Evolutionary conservation across 2,888 invertebrate species (phyloP), one percentile per base, ranked within the genome.

Genomic region (Acanthacorydalis orientalis): DNA sequence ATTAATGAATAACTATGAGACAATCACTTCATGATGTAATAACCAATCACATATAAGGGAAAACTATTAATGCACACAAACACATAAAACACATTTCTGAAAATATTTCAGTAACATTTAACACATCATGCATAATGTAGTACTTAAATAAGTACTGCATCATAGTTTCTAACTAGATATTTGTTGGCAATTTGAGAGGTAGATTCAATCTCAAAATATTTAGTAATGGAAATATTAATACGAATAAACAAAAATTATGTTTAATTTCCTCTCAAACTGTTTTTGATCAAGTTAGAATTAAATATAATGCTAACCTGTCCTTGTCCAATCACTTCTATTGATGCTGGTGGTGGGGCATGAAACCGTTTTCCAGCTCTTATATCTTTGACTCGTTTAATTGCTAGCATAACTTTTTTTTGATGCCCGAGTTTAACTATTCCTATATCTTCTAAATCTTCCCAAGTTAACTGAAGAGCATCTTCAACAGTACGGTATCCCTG

Each of bases 371-470:
- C 91, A 45, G 87, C 84, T 56, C 85, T 78, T 50, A 91, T 87
- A 63, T 93, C 90, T 68, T 95, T 93, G 47, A 97, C 83, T 64
- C 95, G 78, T 67, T 96, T 96, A 57, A 97, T 92, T 51, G 97
- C 97, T 61, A 98, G 73, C 61, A 93, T 78, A 56, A 98, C 85
- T 72, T 96, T 92, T 76, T 98, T 98, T 70, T 98, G 96, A 65
- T 98, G 98, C 34, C 98, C 98, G 60, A 90, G 69, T 60, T 88
- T 82, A 23, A 89, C 86, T 59, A 90, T 88, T 49, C 90, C 89
- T 65, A 97, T 92, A 62, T 98, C 97, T 71, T 98, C 97, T 62
- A 98, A 77, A 70, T 98, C 98, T 63, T 98, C 98, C 95, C 96
- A 97, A 50, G 91, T 90, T 47, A 98, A 78, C 61, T 93, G 90